Evolutionary conservation across 1,140 invertebrate genomes (phyloP), one percentile per base, ranked within the genome.

Genomic region (Vollenhovia emeryi): DNA sequence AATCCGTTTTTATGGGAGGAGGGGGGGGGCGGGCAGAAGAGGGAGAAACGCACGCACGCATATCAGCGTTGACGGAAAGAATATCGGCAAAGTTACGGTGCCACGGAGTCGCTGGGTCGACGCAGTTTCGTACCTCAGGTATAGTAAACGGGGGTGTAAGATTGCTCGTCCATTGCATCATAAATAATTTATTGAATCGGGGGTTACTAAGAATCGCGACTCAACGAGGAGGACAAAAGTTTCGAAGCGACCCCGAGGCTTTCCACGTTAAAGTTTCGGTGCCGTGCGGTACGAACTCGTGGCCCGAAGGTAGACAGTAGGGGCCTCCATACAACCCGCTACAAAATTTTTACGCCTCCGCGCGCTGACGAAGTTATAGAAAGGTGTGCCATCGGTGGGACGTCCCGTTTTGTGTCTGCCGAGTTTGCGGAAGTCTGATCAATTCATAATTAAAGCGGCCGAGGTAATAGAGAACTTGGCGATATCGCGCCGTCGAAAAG

Each of bases 131-230:
- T 80, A 80, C 1, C 36, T 33, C 6, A 71, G 21, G 48, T 80
- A 66, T 79, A 69, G 48, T 68, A 73, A 82, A 82, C 50, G 66
- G 55, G 50, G 55, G 66, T 73, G 78, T 71, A 82, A 73, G 68
- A 82, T 82, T 82, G 50, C 66, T 82, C 78, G 66, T 45, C 80
- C 55, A 75, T 84, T 82, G 84, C 73, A 86, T 89, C 87, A 87
- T 92, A 91, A 92, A 91, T 92, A 91, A 93, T 92, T 92, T 89
- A 93, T 92, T 83, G 87, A 85, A 91, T 89, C 91, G 86, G 79
- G 82, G 83, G 87, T 87, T 76, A 87, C 85, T 64, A 68, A 84
- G 84, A 75, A 73, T 86, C 55, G 79, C 45, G 55, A 88, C 84
- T 87, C 85, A 75, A 79, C 64, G 87, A 59, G 27, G 15, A 80